Conservation (phyloP, 2,797 vertebrate genomes). For the Tinamus major region DNA sequence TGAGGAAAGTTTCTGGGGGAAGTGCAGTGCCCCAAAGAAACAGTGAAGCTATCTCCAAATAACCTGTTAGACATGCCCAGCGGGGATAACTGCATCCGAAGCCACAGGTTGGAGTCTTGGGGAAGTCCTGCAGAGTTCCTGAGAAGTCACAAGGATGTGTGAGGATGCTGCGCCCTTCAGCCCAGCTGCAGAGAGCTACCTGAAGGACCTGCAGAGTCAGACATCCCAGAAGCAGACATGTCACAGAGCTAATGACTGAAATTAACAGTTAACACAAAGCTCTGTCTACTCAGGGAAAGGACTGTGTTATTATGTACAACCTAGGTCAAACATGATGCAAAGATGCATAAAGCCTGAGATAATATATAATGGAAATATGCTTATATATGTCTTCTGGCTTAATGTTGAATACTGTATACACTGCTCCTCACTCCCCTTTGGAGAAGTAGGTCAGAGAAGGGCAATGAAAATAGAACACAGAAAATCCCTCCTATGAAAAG, state of each 20-base stretch:
- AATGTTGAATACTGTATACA: background rate
- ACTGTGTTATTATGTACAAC: background rate
- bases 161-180: background rate
- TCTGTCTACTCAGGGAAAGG: background rate
- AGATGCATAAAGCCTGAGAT: background rate
- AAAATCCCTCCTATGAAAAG: slow-evolving; percentile 47
- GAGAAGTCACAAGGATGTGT: background rate
- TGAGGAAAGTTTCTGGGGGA: background rate
- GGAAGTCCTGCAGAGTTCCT: too few relatives aligned
- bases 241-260: background rate
- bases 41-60: background rate
- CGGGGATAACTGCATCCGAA: background rate
- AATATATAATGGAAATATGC: background rate
- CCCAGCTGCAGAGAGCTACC: background rate
- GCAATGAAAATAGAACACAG: background rate
- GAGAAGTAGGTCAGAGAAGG: slow-evolving; percentile 47
- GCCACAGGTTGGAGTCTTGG: background rate
- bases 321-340: background rate
- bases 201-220: background rate
- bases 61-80: background rate
- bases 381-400: background rate
- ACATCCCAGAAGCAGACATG: background rate
- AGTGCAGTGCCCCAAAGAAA: background rate
- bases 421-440: background rate
- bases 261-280: background rate